phyloP scores from a whole-genome alignment of 1,140 invertebrate genomes.

The Euborellia annulipes region DNA sequence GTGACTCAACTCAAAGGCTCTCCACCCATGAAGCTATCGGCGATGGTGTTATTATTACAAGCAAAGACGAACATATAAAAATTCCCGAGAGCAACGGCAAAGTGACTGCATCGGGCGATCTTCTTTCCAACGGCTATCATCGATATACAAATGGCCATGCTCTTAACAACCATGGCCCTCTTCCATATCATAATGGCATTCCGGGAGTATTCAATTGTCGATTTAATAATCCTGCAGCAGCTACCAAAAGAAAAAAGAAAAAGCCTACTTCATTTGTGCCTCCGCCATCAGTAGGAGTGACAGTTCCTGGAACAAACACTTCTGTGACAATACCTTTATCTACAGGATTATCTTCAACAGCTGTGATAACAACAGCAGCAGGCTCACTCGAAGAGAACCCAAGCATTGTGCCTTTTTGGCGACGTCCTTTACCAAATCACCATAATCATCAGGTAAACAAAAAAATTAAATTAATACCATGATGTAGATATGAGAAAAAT shows the following conservation, averaged over 20 bases:
- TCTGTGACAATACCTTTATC: no score
- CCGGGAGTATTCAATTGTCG: slow-evolving; percentile 80
- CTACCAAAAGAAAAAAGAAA: slow-evolving; percentile 67
- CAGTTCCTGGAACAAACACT: no score
- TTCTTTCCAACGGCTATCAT: no score
- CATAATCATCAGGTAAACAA: slow-evolving; percentile 25
- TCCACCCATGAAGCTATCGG: slow-evolving; percentile 19
- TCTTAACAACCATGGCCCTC: slow-evolving; percentile 2
- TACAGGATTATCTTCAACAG: no score
- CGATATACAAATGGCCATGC: background rate
- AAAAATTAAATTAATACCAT: no score
- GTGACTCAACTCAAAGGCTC: slow-evolving; percentile 13
- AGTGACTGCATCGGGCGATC: no score
- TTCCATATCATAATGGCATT: slow-evolving; percentile 35
- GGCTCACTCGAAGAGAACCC: slow-evolving; percentile 10
- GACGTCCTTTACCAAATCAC: slow-evolving; percentile 45
- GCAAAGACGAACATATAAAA: no score
- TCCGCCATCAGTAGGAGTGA: slow-evolving; percentile 33
- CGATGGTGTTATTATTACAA: no score
- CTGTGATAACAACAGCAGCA: no score
- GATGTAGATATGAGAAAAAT: no score
- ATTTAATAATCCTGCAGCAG: slow-evolving; percentile 51
- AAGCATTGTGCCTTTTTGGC: slow-evolving; percentile 49
- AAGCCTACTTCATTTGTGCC: slow-evolving; percentile 76
- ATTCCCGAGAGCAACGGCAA: no score